Percentiles rank a stretch among this genome's conserved stretches.
phyloP scores from a whole-genome alignment of 2,888 invertebrate genomes.

The Nematopogon swammerdamellus region DNA sequence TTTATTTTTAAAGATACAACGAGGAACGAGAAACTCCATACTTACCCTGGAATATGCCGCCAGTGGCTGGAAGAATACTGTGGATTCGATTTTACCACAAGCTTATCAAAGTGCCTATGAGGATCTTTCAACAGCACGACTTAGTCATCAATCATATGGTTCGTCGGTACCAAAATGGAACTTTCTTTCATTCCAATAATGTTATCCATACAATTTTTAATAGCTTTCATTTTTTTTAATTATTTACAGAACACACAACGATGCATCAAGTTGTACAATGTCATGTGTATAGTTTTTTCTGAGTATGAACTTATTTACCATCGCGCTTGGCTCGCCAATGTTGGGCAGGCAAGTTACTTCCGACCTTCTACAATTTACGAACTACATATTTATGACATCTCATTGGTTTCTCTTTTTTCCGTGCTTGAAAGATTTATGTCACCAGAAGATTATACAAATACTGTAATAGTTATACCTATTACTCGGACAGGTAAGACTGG shows the following conservation, averaged over 20 bases:
- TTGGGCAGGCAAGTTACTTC: slow-evolving; percentile 60
- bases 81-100: slow-evolving; percentile 80
- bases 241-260: slow-evolving; percentile 65
- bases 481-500: slow-evolving; percentile 53
- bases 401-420: too few species aligned
- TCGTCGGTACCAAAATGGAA: too few species aligned
- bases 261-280: slow-evolving; percentile 75
- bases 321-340: slow-evolving; percentile 74
- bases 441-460: too few species aligned
- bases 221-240: background rate
- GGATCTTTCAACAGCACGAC: slow-evolving; percentile 39
- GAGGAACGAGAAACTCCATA: slow-evolving; percentile 72
- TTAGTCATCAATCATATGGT: slow-evolving; percentile 48
- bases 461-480: too few species aligned
- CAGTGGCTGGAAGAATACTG: slow-evolving; percentile 74
- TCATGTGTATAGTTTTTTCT: slow-evolving; percentile 72
- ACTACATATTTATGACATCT: too few species aligned
- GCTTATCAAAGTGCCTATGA: slow-evolving; percentile 74
- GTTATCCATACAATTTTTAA: background rate
- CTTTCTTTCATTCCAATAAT: background rate
- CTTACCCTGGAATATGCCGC: slow-evolving; percentile 72
- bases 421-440: too few species aligned
- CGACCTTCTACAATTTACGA: too few species aligned
- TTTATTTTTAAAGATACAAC: slow-evolving; percentile 60
- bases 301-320: slow-evolving; percentile 84